Percentiles rank a stretch among this genome's conserved stretches.
Evolutionary conservation across 1,140 invertebrate genomes (phyloP).

Genomic region (Laodelphax striatellus): DNA sequence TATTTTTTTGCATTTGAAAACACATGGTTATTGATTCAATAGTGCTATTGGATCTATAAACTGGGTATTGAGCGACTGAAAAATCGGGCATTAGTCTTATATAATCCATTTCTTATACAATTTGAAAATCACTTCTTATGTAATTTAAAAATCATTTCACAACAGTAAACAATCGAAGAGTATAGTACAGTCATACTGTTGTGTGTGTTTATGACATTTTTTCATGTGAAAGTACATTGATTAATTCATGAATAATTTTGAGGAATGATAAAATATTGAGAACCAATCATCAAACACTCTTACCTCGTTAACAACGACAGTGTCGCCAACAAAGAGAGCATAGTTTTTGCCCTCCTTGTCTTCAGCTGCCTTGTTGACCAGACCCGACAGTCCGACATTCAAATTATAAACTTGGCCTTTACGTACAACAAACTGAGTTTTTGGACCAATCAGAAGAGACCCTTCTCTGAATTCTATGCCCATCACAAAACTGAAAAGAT

Average conservation of each 20-base stretch:
- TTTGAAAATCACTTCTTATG: too few relatives aligned
- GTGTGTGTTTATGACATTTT: too few relatives aligned
- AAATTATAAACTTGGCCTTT: conserved; percentile 98
- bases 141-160: too few relatives aligned
- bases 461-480: conserved; percentile 97
- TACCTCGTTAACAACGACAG: conserved; percentile 84
- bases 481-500: conserved; percentile 71
- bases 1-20: too few relatives aligned
- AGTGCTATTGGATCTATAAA: too few relatives aligned
- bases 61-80: too few relatives aligned
- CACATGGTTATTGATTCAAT: too few relatives aligned
- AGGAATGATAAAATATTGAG: background rate
- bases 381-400: conserved; percentile 83
- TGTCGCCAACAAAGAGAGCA: conserved; percentile 94
- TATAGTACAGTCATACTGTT: too few relatives aligned
- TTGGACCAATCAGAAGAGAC: conserved; percentile 81
- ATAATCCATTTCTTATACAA: too few relatives aligned
- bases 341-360: conserved; percentile 84
- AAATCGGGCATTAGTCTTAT: too few relatives aligned
- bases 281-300: background rate
- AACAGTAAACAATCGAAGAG: too few relatives aligned
- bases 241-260: background rate
- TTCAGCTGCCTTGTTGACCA: conserved; percentile 69
- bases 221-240: background rate
- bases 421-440: conserved; percentile 65